Percentiles rank a stretch among this genome's conserved stretches.
These are phyloP conservation scores for Labroides dimidiatus DNA, from an alignment of 2,797 vertebrate species.

Conservation along the genomic window DNA sequence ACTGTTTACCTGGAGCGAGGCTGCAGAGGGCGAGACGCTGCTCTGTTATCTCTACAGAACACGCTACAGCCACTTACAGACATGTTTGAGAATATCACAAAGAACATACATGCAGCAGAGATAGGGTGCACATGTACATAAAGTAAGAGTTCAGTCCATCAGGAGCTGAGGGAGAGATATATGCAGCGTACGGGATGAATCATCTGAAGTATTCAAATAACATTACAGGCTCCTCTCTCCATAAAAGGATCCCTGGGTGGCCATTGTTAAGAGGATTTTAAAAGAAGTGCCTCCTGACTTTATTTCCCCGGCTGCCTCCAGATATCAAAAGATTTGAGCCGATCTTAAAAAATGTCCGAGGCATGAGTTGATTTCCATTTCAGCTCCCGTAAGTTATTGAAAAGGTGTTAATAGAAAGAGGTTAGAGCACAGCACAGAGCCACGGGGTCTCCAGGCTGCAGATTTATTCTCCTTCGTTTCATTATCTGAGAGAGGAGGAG, in stretches of 20 bases:
- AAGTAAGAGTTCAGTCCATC: constrained; percentile 17
- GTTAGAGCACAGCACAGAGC: constrained; percentile 24
- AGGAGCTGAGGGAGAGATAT: constrained; percentile 22
- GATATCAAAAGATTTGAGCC: constrained; percentile 48
- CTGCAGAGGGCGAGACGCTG: constrained; percentile 40
- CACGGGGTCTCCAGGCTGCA: constrained; percentile 27
- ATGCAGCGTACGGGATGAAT: constrained; percentile 31
- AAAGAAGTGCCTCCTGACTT: constrained; percentile 41
- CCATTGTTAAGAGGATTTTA: constrained; percentile 45
- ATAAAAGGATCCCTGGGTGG: constrained; percentile 49
- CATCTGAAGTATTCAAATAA: constrained; percentile 61
- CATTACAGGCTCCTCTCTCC: constrained; percentile 36
- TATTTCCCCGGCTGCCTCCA: constrained; percentile 58
- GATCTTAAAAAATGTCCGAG: constrained; percentile 52
- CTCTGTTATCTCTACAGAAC: constrained; percentile 69
- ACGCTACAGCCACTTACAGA: constrained; percentile 46
- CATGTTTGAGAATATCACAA: constrained; percentile 1
- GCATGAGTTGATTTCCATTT: constrained; percentile 51
- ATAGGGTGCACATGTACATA: constrained; percentile 10
- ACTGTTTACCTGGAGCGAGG: constrained; percentile 43
- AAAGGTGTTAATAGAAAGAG: constrained; percentile 38
- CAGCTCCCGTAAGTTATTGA: constrained; percentile 57
- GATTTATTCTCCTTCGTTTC: constrained; percentile 49
- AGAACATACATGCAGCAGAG: constrained; percentile 18
- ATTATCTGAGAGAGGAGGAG: constrained; percentile 44